phyloP scores from a whole-genome alignment of 2,797 vertebrate species.

The Eleutherodactylus coqui region DNA sequence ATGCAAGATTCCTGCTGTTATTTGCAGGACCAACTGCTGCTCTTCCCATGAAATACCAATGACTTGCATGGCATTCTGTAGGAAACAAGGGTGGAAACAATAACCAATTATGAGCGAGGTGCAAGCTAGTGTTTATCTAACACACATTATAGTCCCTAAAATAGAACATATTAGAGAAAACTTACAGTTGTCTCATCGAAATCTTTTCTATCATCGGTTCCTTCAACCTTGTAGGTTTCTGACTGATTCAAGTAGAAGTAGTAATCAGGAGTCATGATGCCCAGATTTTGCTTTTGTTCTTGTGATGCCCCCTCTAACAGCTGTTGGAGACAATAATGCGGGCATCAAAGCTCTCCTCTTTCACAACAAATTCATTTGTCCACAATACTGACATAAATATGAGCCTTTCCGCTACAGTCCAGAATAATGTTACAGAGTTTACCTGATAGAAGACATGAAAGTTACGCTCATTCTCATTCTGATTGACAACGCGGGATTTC shows the following conservation, averaged over 20 bases:
- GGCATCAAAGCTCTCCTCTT: not conserved
- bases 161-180: not conserved
- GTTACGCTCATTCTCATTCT: conserved; percentile 93
- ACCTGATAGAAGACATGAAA: conserved; percentile 99
- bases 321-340: conserved; percentile 69
- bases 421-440: conserved; percentile 10
- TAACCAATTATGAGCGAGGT: not conserved
- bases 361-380: not conserved
- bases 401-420: not conserved
- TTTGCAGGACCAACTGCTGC: conserved; percentile 89
- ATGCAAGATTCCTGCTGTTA: conserved; percentile 91
- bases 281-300: conserved; percentile 87
- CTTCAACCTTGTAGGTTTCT: conserved; percentile 93
- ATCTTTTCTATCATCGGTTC: conserved; percentile 88
- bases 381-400: not conserved
- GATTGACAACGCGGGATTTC: conserved; percentile 94
- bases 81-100: not conserved
- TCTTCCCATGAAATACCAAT: conserved; percentile 84
- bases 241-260: conserved; percentile 97
- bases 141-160: not conserved
- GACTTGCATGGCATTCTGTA: conserved; percentile 93
- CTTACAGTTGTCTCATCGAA: conserved; percentile 89
- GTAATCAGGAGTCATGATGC: conserved; percentile 92
- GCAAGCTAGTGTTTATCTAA: not conserved
- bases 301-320: conserved; percentile 87